Conservation (phyloP, 2,113 vertebrate species). For the Tichodroma muraria region DNA sequence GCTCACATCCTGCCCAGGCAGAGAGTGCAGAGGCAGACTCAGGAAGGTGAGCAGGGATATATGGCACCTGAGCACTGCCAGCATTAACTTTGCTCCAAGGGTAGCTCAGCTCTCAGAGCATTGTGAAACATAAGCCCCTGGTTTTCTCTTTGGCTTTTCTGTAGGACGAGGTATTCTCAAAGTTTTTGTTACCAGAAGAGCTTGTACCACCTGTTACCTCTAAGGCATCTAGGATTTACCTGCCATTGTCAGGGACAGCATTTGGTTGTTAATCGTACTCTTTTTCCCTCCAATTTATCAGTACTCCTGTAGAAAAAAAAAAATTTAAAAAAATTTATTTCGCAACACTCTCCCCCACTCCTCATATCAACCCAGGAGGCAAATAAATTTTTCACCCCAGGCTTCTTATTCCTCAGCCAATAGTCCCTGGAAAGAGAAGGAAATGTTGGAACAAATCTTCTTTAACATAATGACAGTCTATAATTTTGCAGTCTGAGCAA, state of each 20-base stretch:
- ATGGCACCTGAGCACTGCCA: not conserved
- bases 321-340: not conserved
- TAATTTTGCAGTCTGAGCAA: not conserved
- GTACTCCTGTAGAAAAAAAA: not conserved
- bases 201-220: not conserved
- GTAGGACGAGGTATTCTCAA: not conserved
- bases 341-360: accelerated
- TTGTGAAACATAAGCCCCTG: not conserved
- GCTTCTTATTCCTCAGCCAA: not conserved
- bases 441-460: not conserved
- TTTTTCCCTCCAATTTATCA: not conserved
- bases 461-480: not conserved
- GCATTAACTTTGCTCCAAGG: not conserved
- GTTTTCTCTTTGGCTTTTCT: not conserved
- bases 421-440: not conserved
- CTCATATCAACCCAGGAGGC: not conserved
- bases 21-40: not conserved
- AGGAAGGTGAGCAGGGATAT: not conserved
- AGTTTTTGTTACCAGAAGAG: not conserved
- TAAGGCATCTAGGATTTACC: not conserved
- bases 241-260: not conserved
- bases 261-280: not conserved
- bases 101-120: not conserved
- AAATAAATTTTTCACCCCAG: not conserved
- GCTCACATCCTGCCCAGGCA: not conserved